phyloP scores from a whole-genome alignment of 2,888 invertebrate species.

The Griposia aprilina region DNA sequence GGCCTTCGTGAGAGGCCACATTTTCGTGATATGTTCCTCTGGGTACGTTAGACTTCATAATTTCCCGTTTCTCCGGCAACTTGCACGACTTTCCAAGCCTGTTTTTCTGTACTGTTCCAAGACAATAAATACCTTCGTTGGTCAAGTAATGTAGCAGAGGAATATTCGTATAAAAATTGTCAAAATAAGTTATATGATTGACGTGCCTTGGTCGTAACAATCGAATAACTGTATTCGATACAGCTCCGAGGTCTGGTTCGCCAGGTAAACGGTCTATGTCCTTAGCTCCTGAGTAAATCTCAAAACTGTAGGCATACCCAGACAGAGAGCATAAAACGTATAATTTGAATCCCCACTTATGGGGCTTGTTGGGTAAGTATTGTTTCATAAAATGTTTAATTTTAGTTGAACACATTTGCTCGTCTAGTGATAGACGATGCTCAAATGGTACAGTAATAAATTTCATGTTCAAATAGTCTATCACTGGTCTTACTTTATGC shows the following conservation, averaged over 20 bases:
- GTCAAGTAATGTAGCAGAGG: too few species aligned
- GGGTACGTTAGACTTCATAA: too few species aligned
- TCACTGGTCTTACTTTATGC: too few species aligned
- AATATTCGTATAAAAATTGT: conserved; percentile 68
- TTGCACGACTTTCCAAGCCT: conserved; percentile 24
- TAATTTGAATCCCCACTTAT: conserved; percentile 66
- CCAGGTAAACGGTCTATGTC: conserved; percentile 63
- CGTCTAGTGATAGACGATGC: too few species aligned
- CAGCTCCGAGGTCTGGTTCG: conserved; percentile 53
- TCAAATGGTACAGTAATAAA: too few species aligned
- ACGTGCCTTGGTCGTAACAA: conserved; percentile 54
- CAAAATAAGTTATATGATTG: conserved; percentile 68
- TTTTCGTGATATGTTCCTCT: too few species aligned
- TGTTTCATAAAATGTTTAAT: conserved; percentile 58
- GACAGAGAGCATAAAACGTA: conserved; percentile 53
- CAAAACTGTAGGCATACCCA: conserved; percentile 61
- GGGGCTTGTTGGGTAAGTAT: conserved; percentile 63
- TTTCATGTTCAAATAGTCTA: too few species aligned
- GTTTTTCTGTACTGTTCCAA: conserved; percentile 73
- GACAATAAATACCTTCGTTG: conserved; percentile 20
- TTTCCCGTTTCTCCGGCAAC: too few species aligned
- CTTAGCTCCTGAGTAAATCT: conserved; percentile 69
- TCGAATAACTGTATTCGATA: conserved; percentile 27
- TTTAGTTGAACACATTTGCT: too few species aligned
- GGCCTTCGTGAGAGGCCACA: too few species aligned